Base-by-base conservation (phyloP, 2,113 vertebrate species). In the Ornithorhynchus anatinus region DNA sequence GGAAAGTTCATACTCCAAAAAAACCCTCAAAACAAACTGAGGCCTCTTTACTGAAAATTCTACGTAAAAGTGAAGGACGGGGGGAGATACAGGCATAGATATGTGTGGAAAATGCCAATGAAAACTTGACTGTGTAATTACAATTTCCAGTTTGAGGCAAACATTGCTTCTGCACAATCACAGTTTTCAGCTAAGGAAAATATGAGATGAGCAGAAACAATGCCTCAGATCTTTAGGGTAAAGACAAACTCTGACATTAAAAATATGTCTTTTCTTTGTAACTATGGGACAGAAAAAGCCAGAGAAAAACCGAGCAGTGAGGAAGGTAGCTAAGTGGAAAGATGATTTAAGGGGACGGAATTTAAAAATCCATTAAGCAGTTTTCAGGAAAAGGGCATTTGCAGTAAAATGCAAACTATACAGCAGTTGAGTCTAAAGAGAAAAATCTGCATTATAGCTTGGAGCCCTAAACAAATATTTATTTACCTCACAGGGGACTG, bases 201-300 rank as follows among this genome's bases (percentile, higher is more conserved):
- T 84, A 76, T 44, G 80, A 8, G 53, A 80, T 66, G 75, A 86
- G 61, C 74, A 86, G 63, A 84, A 86, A 76, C 43, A 69, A 88
- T 82, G 69, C 65, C 81, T 75, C 84, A 88, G 80, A 74, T 74
- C 84, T 84, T 79, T 9, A 19, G 88, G 82, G 74, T 74, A 76
- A 82, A 78, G 77, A 84, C 88, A 86, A 65, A 83, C 69, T 77
- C 58, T 64, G 69, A 58, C 47, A 82, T 43, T 83, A 84, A 87
- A 72, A 50, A 87, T 76, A 70, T 3, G 54, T 31, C 65, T 80
- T 69, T 81, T 79, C 71, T 69, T 84, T 89, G 50, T 69, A 88
- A 75, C 47, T 73, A 47, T 67, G 69, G 35, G 69, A 69, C 87
- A 80, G 64, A 62, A 83, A 68, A 77, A 79, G 77, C 20, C 39